Evolutionary conservation across 2,888 invertebrate genomes (phyloP).

Genomic region (Pachydiplax longipennis): DNA sequence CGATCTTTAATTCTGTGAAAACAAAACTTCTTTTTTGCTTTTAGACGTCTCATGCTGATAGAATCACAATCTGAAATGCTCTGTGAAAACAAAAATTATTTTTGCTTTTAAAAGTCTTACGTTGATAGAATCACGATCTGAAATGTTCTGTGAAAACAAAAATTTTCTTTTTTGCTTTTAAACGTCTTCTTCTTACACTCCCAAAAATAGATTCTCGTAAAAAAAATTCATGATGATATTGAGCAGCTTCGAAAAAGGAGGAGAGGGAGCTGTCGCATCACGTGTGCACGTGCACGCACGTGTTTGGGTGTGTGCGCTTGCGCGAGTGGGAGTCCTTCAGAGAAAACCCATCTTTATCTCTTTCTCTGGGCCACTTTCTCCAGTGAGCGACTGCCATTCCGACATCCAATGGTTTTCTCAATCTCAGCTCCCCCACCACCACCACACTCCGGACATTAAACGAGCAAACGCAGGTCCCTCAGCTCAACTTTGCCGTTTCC

Average conservation of each 20-base stretch:
- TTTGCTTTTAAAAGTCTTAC: too few species aligned
- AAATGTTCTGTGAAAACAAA: too few species aligned
- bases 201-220: too few species aligned
- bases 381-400: neutral
- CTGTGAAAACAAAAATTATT: too few species aligned
- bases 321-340: neutral
- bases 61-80: too few species aligned
- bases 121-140: too few species aligned
- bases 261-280: neutral
- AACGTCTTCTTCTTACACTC: too few species aligned
- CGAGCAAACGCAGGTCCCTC: neutral
- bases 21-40: too few species aligned
- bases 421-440: neutral
- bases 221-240: neutral
- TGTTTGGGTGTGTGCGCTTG: neutral
- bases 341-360: neutral
- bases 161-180: too few species aligned
- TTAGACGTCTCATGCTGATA: too few species aligned
- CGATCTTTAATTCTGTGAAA: too few species aligned
- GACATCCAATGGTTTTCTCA: neutral
- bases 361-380: neutral
- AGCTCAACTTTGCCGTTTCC: neutral
- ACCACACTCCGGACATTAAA: neutral
- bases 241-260: neutral
- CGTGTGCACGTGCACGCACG: neutral